A percentile compares a stretch with the other conserved stretches of the same genome.
phyloP scores from a whole-genome alignment of 2,888 invertebrate species.

The Morpho helenor region DNA sequence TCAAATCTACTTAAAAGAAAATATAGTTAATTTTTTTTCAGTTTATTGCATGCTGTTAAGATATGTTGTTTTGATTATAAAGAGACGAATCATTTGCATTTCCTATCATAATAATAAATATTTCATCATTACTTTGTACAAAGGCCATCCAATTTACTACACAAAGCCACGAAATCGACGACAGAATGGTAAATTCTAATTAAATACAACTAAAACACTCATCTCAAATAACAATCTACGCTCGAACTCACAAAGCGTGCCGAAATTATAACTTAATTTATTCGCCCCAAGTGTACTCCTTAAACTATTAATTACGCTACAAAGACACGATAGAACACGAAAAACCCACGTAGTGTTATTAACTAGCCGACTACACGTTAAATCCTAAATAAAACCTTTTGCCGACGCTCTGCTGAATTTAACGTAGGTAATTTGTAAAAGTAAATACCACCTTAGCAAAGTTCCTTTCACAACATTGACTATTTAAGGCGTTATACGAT shows the following conservation, averaged over 20 bases:
- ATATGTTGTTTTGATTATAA: no score
- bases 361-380: not conserved
- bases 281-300: not conserved
- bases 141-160: no score
- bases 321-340: not conserved
- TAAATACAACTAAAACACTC: conserved; percentile 3
- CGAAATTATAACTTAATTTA: not conserved
- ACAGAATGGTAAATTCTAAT: not conserved
- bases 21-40: no score
- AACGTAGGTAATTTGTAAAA: not conserved
- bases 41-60: no score
- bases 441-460: no score
- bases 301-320: conserved; percentile 5
- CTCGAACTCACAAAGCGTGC: not conserved
- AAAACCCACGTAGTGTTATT: conserved; percentile 4
- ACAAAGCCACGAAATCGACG: no score
- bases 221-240: not conserved
- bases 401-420: not conserved
- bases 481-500: no score
- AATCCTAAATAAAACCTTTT: not conserved
- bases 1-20: no score
- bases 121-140: no score
- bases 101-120: no score
- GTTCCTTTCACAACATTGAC: no score
- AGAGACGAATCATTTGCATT: no score